Conservation (phyloP, 2,888 invertebrate genomes). For the Conchocele bisecta region DNA sequence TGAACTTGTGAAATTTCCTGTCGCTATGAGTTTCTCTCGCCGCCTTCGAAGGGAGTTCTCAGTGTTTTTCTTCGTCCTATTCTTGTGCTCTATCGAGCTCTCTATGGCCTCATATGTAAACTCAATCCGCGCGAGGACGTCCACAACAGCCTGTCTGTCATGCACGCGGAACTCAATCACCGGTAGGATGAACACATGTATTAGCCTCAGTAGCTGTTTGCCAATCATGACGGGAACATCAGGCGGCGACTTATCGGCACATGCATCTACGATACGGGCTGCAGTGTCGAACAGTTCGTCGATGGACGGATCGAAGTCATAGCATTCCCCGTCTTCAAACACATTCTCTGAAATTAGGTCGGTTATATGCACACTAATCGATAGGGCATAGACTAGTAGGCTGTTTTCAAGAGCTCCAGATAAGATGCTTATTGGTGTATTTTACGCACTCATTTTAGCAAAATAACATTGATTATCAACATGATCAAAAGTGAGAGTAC, state of each 20-base stretch:
- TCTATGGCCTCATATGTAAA: conserved; percentile 54
- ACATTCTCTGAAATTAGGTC: conserved; percentile 57
- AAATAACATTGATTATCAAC: no score
- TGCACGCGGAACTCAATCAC: conserved; percentile 62
- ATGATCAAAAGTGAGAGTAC: no score
- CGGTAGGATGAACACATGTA: conserved; percentile 77
- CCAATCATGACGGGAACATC: conserved; percentile 12
- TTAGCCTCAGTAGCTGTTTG: conserved; percentile 57
- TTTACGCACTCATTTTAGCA: no score
- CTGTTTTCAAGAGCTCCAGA: no score
- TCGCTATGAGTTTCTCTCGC: conserved; percentile 58
- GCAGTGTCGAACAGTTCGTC: conserved; percentile 74
- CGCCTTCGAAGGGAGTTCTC: conserved; percentile 63
- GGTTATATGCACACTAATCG: no score
- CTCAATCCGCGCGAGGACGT: conserved; percentile 52
- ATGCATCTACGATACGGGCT: conserved; percentile 30
- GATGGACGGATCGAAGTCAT: conserved; percentile 71
- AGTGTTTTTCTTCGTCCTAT: conserved; percentile 58
- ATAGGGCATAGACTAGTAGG: no score
- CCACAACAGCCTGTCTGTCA: conserved; percentile 59
- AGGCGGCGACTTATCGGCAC: conserved; percentile 11
- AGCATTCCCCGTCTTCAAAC: conserved; percentile 64
- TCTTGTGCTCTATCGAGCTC: conserved; percentile 61
- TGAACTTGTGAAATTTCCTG: conserved; percentile 61
- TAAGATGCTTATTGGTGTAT: no score